Base-by-base conservation (phyloP, 1,140 invertebrate species). In the Drosophila arawakana region DNA sequence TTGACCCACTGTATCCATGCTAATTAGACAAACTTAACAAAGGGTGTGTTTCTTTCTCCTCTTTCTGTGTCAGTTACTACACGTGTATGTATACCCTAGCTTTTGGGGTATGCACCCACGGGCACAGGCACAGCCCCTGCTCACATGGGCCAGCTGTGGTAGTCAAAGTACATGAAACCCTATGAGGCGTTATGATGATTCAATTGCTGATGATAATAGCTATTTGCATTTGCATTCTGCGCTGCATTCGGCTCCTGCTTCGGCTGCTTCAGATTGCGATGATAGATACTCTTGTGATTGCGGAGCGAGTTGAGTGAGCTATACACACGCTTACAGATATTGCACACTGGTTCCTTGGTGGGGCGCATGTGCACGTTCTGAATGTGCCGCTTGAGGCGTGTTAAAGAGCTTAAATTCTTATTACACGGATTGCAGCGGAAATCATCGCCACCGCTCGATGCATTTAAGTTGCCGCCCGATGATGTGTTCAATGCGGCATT, bases 251-350 rank as follows among this genome's bases (percentile, higher is more conserved):
- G 73, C 66, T 92, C 92, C 59, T 92, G 91, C 46, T 92, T 92
- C 11, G 93, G 94, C 92, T 94, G 94, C 92, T 95, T 95, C 43
- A 94, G 92, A 84, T 94, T 94, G 91, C 96, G 95, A 93, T 97
- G 96, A 93, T 97, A 97, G 94, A 97, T 97, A 93, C 96, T 97
- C 95, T 97, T 97, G 94, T 97, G 96, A 94, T 97, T 97, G 86
- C 96, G 94, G 75, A 97, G 94, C 91, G 96, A 96, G 94, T 97
- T 97, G 86, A 97, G 94, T 92, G 96, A 97, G 93, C 96, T 96
- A 94, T 97, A 97, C 80, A 96, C 96, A 88, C 96, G 95, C 92
- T 96, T 96, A 94, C 96, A 97, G 93, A 97, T 96, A 94, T 96
- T 97, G 95, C 96, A 97, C 90, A 96, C 96, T 77, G 96, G 96